These are phyloP conservation scores for Macropus fuliginosus DNA, from an alignment of 2,797 vertebrate species.

Conservation along the genomic window DNA sequence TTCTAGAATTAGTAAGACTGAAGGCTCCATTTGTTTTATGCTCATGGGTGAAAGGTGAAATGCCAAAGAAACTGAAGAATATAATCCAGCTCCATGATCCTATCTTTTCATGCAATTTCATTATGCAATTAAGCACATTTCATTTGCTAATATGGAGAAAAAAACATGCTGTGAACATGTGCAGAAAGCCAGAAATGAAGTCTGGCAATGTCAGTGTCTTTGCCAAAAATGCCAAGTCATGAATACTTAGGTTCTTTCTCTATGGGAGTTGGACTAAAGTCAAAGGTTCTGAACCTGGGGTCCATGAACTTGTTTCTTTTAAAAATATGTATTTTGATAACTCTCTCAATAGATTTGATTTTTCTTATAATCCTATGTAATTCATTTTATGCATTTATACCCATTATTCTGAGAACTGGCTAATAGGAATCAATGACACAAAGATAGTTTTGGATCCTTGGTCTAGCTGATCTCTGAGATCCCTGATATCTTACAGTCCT, in stretches of 20 bases:
- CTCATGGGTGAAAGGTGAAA: constrained; percentile 40
- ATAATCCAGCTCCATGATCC: not conserved
- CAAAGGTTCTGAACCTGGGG: not conserved
- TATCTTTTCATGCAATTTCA: constrained; percentile 5
- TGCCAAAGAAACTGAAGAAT: not conserved
- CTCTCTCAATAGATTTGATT: not conserved
- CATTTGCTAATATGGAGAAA: not conserved
- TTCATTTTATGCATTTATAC: not conserved
- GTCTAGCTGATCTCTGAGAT: not conserved
- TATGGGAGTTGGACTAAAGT: not conserved
- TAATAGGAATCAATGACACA: not conserved
- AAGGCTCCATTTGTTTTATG: not conserved
- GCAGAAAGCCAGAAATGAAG: not conserved
- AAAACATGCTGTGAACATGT: not conserved
- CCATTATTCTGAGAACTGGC: not conserved
- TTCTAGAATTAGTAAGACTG: not conserved
- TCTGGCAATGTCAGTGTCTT: not conserved
- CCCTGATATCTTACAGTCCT: not conserved
- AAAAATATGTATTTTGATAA: not conserved
- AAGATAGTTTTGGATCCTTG: not conserved
- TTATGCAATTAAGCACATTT: not conserved
- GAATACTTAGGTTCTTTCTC: not conserved
- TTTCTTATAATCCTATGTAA: not conserved
- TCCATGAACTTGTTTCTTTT: not conserved
- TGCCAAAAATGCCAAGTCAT: constrained; percentile 10